These are phyloP conservation scores for Melanargia galathea DNA, from an alignment of 2,888 invertebrate species.

Conservation along the genomic window DNA sequence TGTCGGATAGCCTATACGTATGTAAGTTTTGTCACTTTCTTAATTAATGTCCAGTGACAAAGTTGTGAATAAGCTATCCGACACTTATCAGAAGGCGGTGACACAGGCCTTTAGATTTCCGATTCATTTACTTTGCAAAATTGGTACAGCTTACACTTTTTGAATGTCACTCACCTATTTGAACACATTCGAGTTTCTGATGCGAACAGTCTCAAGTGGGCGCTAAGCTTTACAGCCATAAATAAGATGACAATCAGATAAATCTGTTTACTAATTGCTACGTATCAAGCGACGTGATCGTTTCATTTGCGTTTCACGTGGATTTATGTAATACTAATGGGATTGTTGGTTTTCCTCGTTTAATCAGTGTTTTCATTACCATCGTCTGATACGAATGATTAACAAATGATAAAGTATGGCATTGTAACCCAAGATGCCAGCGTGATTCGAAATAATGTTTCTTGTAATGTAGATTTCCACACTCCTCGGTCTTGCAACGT, in stretches of 20 bases:
- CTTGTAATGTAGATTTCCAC: too few relatives aligned
- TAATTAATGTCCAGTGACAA: too few relatives aligned
- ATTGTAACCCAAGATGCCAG: neutral
- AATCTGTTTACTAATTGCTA: constrained; percentile 18
- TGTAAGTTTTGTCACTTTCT: too few relatives aligned
- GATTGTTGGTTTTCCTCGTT: constrained; percentile 18
- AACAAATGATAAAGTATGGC: neutral
- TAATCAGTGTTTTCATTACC: neutral
- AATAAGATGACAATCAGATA: constrained; percentile 13
- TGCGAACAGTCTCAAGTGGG: neutral
- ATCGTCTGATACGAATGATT: constrained; percentile 3
- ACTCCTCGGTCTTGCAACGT: too few relatives aligned
- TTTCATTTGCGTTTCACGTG: constrained; percentile 15
- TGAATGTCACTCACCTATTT: too few relatives aligned
- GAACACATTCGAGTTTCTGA: neutral
- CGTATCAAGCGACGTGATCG: constrained; percentile 16
- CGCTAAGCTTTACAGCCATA: constrained; percentile 1
- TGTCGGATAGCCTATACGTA: too few relatives aligned
- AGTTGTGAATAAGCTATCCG: too few relatives aligned
- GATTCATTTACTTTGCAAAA: too few relatives aligned
- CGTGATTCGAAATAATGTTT: too few relatives aligned
- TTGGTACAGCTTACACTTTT: too few relatives aligned
- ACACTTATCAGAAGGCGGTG: too few relatives aligned
- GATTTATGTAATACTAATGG: constrained; percentile 13
- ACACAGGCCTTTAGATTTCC: too few relatives aligned